Conservation (phyloP, 2,113 vertebrate genomes). For the Centropus bengalensis region DNA sequence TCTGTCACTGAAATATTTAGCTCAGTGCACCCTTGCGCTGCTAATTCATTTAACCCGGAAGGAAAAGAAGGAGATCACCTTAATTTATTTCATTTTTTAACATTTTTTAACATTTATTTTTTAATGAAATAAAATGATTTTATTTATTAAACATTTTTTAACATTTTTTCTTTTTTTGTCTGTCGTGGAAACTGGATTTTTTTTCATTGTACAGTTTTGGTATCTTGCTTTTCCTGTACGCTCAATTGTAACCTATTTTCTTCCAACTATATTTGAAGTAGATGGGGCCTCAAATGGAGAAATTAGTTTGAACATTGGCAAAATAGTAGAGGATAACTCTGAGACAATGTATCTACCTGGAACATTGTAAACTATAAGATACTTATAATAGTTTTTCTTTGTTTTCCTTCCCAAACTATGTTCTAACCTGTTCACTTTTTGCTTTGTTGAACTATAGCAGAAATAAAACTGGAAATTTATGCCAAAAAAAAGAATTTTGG, state of each 20-base stretch:
- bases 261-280: neutral
- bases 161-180: neutral
- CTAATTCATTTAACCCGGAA: neutral
- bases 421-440: neutral
- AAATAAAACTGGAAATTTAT: neutral
- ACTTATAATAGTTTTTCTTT: neutral
- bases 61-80: neutral
- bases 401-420: neutral
- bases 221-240: neutral
- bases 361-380: neutral
- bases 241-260: neutral
- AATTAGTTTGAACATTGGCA: neutral
- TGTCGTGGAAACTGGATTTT: neutral
- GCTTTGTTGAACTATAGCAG: neutral
- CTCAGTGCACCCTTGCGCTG: neutral
- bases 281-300: neutral
- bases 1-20: neutral
- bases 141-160: no score
- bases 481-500: neutral
- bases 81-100: neutral
- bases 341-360: neutral
- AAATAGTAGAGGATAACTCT: neutral
- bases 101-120: neutral
- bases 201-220: neutral
- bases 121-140: no score